phyloP scores from a whole-genome alignment of 2,113 vertebrate genomes.

The Ornithorhynchus anatinus region DNA sequence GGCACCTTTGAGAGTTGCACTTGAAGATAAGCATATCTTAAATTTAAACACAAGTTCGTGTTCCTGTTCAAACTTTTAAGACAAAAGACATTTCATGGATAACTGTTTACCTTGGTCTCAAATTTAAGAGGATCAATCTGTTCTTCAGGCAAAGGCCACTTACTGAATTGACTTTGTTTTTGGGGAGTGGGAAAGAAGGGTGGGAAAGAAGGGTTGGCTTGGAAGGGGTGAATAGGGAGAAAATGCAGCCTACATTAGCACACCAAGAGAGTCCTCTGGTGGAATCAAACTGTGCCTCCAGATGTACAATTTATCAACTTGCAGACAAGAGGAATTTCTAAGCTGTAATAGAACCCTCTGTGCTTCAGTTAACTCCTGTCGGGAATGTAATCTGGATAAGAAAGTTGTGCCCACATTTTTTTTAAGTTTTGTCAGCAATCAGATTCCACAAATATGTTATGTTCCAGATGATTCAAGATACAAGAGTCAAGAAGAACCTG shows the following conservation, averaged over 20 bases:
- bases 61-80: neutral
- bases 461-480: too few relatives aligned
- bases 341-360: neutral
- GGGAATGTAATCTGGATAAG: conserved; percentile 12
- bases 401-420: neutral
- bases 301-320: neutral
- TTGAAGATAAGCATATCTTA: neutral
- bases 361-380: neutral
- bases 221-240: neutral
- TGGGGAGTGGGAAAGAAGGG: neutral
- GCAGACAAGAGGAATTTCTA: neutral
- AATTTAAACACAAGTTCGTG: neutral
- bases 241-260: neutral
- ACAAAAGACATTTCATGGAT: neutral
- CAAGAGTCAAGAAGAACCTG: neutral
- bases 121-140: neutral
- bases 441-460: too few relatives aligned
- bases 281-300: neutral
- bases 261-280: neutral
- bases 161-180: neutral
- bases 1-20: too few relatives aligned
- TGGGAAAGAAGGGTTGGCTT: neutral
- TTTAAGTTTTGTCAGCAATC: too few relatives aligned
- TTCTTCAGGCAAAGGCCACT: neutral
- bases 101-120: neutral